Evolutionary conservation across 37 sponge, comb jelly and placozoan species (phyloP), one percentile per base, ranked within the genome.

Genomic region (Bolinopsis microptera): DNA sequence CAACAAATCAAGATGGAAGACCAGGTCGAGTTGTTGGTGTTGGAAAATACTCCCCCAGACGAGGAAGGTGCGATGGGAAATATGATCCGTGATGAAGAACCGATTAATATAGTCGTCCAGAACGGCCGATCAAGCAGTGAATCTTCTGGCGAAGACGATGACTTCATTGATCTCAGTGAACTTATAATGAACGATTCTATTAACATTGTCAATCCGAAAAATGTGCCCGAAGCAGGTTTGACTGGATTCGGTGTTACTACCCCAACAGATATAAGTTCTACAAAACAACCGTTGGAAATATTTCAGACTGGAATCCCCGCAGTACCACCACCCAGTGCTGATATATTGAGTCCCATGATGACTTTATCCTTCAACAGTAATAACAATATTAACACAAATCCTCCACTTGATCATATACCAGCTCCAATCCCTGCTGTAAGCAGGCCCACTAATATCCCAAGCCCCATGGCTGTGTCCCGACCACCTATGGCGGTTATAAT

Each of bases 1-100:
- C 74, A 70, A n/a, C 74, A 70, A n/a, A 28, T 70, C 28, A 70
- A 70, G 21, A 70, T 70, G 74, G 74, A 70, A 70, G 74, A 70
- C 3, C 74, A 70, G 30, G 74, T 70, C 2, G 30, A 70, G 3
- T 22, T 70, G 74, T 70, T 70, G 74, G 74, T 22, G 28, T 70
- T 70, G 74, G 74, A 70, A 2, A 28, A 26, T n/a, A 70, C 24
- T 70, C 74, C 74, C 2, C 74, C 74, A 24, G 74, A 70, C 5
- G 25, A 70, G 21, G 2, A 1, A 9, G 30, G 74, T n/a, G 74
- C 74, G 5, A 22, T 28, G 74, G 30, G 30, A 2, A 26, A 70
- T n/a, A 70, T 70, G 74, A n/a, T 70, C 2, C 24, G 21, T 2
- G 28, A 2, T 3, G 30, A 70, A n/a, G 74, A 22, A 24, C 16